Base-by-base conservation (phyloP, 2,888 invertebrate species). In the Marasmarcha lunaedactyla region DNA sequence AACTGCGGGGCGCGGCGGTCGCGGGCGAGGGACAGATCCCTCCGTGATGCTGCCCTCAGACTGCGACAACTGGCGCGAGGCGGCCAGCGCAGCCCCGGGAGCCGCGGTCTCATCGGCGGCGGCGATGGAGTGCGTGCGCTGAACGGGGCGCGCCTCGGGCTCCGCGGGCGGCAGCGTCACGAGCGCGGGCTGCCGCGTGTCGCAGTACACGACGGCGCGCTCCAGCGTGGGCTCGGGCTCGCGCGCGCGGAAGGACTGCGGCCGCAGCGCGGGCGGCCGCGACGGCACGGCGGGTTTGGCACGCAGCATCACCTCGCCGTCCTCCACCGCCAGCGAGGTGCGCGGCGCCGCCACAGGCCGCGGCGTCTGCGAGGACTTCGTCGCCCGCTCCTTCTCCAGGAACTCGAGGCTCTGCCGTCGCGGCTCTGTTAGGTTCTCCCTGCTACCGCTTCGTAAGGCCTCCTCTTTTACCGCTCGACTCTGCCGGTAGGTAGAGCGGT, bases 231-330 rank as follows among this genome's bases (percentile, higher is more conserved):
- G 46, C 38, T 68, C 63, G 46, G 63, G 66, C 38, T 79, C 68
- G 38, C 71, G 63, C 40, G 65, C 78, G 44, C 85, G 71, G 61
- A 83, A 86, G 61, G 77, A 84, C 41, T 86, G 87, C 49, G 87
- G 85, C 13, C 87, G 84, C 42, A 91, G 74, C 35, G 89, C 87
- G 33, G 90, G 88, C 37, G 93, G 93, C 41, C 94, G 85, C 65
- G 93, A 92, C 37, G 94, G 94, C 49, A 94, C 88, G 38, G 90
- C 90, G 4, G 94, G 94, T 69, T 94, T 94, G 60, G 86, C 78
- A 15, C 89, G 83, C 47, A 89, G 62, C 57, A 84, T 85, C 35
- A 88, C 86, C 35, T 67, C 70, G 25, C 55, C 68, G 15, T 68
- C 68, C 14, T 61, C 63, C 30, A n/a, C 5, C 43, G 74, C 72